A percentile compares a stretch with the other conserved stretches of the same genome.
Conservation (phyloP, 2,888 invertebrate genomes). For the Eretmocerus hayati region DNA sequence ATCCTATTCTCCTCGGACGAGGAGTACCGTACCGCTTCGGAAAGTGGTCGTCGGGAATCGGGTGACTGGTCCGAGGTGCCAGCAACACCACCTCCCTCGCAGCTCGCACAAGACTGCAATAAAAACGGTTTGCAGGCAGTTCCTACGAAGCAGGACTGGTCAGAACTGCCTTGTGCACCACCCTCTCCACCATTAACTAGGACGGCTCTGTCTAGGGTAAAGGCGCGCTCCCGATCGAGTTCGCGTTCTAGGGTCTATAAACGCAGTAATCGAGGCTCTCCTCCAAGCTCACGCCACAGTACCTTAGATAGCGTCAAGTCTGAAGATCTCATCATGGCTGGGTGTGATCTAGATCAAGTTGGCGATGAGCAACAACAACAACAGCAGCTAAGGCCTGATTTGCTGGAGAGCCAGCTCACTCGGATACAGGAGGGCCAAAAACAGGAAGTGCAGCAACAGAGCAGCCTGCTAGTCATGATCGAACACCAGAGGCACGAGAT, state of each 20-base stretch:
- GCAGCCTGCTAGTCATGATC: slow-evolving; percentile 45
- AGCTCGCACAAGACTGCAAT: too few species aligned
- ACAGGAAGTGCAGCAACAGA: slow-evolving; percentile 24
- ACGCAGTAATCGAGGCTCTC: slow-evolving; percentile 57
- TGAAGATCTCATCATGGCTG: slow-evolving; percentile 51
- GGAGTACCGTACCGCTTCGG: slow-evolving; percentile 81
- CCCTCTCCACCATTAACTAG: slow-evolving; percentile 61
- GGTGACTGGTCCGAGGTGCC: slow-evolving; percentile 75
- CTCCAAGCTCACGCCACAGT: slow-evolving; percentile 55
- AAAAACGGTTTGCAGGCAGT: too few species aligned
- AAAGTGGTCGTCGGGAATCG: slow-evolving; percentile 72
- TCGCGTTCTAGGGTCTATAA: slow-evolving; percentile 53
- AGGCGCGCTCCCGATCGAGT: slow-evolving; percentile 53
- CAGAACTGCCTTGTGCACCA: slow-evolving; percentile 53
- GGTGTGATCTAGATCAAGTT: slow-evolving; percentile 48
- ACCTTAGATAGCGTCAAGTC: slow-evolving; percentile 60
- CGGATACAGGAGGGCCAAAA: background rate
- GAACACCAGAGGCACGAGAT: slow-evolving; percentile 63
- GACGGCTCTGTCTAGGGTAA: slow-evolving; percentile 58
- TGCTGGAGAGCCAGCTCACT: slow-evolving; percentile 39
- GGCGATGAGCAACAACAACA: slow-evolving; percentile 39
- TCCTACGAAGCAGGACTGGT: slow-evolving; percentile 42
- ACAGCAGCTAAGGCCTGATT: slow-evolving; percentile 36
- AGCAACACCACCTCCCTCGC: slow-evolving; percentile 51
- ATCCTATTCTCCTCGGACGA: slow-evolving; percentile 78